These are phyloP conservation scores for Chloroceryle inda DNA, from an alignment of 2,797 vertebrate genomes.

Conservation along the genomic window DNA sequence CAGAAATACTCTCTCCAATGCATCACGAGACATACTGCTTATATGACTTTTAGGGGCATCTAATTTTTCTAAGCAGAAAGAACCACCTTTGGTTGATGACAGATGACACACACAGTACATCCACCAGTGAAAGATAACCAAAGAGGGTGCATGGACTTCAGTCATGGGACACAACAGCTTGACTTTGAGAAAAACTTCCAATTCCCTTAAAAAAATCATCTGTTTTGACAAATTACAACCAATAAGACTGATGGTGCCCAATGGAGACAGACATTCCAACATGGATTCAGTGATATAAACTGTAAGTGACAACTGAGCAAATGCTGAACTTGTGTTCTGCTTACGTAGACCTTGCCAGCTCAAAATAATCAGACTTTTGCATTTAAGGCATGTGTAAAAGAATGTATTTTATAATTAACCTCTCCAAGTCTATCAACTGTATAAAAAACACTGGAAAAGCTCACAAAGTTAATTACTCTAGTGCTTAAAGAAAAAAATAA, in stretches of 20 bases:
- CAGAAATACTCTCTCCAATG: neutral
- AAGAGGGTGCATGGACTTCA: neutral
- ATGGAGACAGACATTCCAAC: too few relatives aligned
- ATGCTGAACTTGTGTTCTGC: too few relatives aligned
- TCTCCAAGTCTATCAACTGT: too few relatives aligned
- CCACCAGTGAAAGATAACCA: rapidly evolving
- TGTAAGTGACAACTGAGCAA: too few relatives aligned
- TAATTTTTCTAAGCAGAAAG: neutral
- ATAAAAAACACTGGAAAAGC: too few relatives aligned
- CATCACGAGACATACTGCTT: neutral
- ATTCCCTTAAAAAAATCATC: neutral
- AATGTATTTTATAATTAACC: too few relatives aligned
- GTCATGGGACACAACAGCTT: neutral
- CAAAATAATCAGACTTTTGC: too few relatives aligned
- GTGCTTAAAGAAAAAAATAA: too few relatives aligned
- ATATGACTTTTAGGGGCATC: neutral
- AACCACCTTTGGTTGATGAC: neutral
- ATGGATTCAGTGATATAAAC: too few relatives aligned
- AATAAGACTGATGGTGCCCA: neutral
- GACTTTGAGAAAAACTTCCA: neutral
- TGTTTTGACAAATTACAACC: neutral
- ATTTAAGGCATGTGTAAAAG: too few relatives aligned
- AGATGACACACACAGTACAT: neutral
- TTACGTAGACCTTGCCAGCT: too few relatives aligned
- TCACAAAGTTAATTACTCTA: too few relatives aligned